Evolutionary conservation across 92 coral and sea anemone species (phyloP).

Genomic region (Epizoanthus scotinus): DNA sequence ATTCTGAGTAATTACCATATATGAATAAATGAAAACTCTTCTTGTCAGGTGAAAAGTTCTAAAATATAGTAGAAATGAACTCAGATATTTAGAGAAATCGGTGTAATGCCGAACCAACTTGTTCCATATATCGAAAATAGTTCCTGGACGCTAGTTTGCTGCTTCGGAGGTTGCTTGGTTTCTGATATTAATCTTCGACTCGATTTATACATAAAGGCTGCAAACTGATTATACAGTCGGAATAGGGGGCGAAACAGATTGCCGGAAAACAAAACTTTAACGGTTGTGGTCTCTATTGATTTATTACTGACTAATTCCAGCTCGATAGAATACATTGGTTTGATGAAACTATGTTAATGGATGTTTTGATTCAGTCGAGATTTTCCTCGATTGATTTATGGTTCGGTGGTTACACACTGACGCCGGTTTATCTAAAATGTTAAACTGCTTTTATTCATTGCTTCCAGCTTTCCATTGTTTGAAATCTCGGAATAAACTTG

Average conservation of each 20-base stretch:
- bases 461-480: background rate
- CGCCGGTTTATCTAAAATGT: background rate
- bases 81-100: slow-evolving; percentile 1
- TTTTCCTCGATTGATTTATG: slow-evolving; percentile 1
- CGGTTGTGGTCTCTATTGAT: slow-evolving; percentile 19
- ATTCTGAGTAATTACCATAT: slow-evolving; percentile 3
- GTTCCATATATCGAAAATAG: background rate
- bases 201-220: background rate
- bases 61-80: background rate
- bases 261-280: slow-evolving; percentile 21
- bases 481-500: background rate
- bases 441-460: slow-evolving; percentile 13
- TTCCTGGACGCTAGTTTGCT: background rate
- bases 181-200: background rate
- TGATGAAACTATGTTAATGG: slow-evolving; percentile 7
- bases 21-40: slow-evolving; percentile 24
- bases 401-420: background rate
- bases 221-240: background rate
- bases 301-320: slow-evolving; percentile 19
- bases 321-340: background rate
- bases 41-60: slow-evolving; percentile 2
- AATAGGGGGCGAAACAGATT: slow-evolving; percentile 3
- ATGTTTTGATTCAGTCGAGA: background rate
- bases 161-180: background rate
- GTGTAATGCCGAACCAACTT: background rate